These are phyloP conservation scores for Pegea sp. DNA, from an alignment of 23 tunicate species.

Conservation along the genomic window DNA sequence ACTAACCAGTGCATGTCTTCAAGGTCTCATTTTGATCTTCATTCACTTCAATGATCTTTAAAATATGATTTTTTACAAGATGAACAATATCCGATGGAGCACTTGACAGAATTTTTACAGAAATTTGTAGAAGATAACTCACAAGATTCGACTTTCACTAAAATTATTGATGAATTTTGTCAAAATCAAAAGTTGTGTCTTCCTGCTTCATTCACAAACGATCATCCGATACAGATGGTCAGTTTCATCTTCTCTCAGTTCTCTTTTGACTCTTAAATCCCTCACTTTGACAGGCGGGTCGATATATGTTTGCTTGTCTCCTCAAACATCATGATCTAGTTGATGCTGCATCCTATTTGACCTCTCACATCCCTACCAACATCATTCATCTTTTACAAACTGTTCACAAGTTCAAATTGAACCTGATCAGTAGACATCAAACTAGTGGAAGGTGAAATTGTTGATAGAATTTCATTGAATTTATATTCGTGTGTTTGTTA, in stretches of 20 bases:
- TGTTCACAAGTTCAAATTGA: conserved; percentile 18
- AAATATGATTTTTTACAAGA: not conserved
- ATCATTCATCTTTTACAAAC: conserved; percentile 9
- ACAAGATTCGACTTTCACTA: not conserved
- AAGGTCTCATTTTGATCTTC: no score
- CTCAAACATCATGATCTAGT: conserved; percentile 54
- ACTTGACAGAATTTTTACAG: not conserved
- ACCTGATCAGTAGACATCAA: conserved; percentile 30
- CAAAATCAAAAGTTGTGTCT: not conserved
- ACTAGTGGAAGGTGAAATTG: conserved; percentile 24
- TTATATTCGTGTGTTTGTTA: no score
- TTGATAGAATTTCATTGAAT: no score
- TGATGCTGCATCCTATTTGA: conserved; percentile 11
- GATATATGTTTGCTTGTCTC: conserved; percentile 41
- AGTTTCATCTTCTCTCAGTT: no score
- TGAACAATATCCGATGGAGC: conserved; percentile 1
- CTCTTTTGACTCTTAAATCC: no score
- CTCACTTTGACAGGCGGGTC: conserved; percentile 39
- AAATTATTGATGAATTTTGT: not conserved
- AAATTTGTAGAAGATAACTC: not conserved
- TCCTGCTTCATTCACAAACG: conserved; percentile 2
- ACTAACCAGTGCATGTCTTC: not conserved
- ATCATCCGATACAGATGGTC: conserved; percentile 18
- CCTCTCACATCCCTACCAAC: conserved; percentile 8
- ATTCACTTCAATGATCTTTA: no score